Evolutionary conservation across 1,140 invertebrate species (phyloP), one percentile per base, ranked within the genome.

Genomic region (Alviniconcha marisindica): DNA sequence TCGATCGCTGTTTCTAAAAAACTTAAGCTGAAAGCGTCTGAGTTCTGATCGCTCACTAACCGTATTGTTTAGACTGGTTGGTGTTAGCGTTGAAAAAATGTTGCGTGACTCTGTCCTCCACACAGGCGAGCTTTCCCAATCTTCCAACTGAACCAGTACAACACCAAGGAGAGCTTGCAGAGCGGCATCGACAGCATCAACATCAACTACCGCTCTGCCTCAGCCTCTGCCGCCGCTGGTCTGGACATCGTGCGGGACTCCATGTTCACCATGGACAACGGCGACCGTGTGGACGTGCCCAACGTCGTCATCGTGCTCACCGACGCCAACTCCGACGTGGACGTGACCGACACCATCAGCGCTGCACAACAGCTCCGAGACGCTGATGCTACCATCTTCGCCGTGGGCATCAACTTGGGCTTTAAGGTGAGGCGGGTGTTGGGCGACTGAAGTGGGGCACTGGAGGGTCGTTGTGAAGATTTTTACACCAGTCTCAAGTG

Each of bases 281-380:
- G 91, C 18, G 90, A 90, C 69, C 83, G 92, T 79, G 83, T 81
- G 14, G 85, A 87, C 73, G 91, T 88, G 21, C 89, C 91, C n/a
- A 90, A 92, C 77, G 88, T 86, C 18, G 86, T 90, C 36, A 81
- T 92, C 48, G 82, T 92, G 4, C 86, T 92, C 21, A 92, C 92
- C 0, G 91, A 92, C 83, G 82, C 88, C 0, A 89, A 87, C 51
- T 85, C 86, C 2, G 88, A 87, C 77, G 81, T 85, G 15, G 86
- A 88, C 21, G 63, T 86, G 10, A 80, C 88, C 15, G 42, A 86
- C 10, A 87, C 87, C 15, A 84, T 87, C 18, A 42, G 82, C 31
- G 83, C 87, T 24, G 87, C 87, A 5, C 76, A 86, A 54, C 36
- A 69, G 33, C 74, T 87, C 1, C 79, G 82, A 71, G 81, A 85